Base-by-base conservation (phyloP, 2,888 invertebrate species). In the Diarsia rubi region DNA sequence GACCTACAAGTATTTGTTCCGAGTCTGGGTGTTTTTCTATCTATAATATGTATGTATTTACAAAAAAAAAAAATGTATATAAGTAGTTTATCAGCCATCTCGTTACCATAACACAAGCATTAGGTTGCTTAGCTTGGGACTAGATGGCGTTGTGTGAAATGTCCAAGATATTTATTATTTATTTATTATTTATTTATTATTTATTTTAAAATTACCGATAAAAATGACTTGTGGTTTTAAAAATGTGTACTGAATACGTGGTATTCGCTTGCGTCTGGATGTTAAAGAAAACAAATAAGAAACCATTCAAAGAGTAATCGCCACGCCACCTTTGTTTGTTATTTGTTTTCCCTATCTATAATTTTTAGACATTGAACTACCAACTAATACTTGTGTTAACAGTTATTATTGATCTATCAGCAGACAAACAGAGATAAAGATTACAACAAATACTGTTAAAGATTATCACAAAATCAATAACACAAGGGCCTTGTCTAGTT, bases 361-460 rank as follows among this genome's bases (percentile, higher is more conserved):
- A 19, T 11, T 54, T 16, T 54, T 57, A 11, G 75, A 57, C 75
- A 74, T 75, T 74, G 74, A 64, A 74, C 63, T 75, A 54, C 45
- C n/a, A 16, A 42, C 3, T 16, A 62, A 4, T 31, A 31, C n/a
- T 11, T n/a, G 47, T 27, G 37, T 52, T 59, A 14, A 67, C 19
- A 67, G 14, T 37, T 21, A 37, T 49, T 44, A 73, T 27, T 60
- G 11, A 44, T 31, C 19, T 42, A 44, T 44, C 19, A 42, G 19
- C 9, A 44, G 14, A 11, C 66, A n/a, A 19, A 52, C 0, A 45
- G 8, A 24, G 45, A 74, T 63, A 74, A 63, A 27, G 8, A 49
- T 59, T 57, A 57, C 27, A 27, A n/a, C n/a, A 19, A n/a, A 19
- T n/a, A 52, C 3, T 24, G 60, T 73, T 73, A 73, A 60, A 59